Conservation (phyloP, 2,797 vertebrate genomes). For the Pterois miles region DNA sequence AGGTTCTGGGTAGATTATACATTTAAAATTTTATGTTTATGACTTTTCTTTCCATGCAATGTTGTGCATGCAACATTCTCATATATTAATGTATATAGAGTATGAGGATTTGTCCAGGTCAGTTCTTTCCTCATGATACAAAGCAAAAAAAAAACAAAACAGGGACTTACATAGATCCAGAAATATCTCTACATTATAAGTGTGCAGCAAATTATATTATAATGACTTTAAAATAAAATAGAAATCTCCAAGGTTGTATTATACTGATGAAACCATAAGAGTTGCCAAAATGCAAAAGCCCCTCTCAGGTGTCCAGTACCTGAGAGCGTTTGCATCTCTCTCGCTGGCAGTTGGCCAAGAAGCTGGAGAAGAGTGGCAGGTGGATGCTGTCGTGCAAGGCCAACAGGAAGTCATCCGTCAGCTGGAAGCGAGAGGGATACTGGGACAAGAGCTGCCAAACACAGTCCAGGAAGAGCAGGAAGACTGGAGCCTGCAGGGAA, state of each 20-base stretch:
- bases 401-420: conserved; percentile 91
- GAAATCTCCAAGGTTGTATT: background rate
- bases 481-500: conserved; percentile 87
- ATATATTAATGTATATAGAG: background rate
- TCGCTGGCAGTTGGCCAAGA: conserved; percentile 91
- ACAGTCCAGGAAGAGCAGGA: conserved; percentile 94
- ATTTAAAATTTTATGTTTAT: background rate
- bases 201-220: background rate
- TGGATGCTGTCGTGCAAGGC: conserved; percentile 91
- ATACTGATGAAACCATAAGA: background rate
- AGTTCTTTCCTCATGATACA: background rate
- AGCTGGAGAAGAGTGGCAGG: conserved; percentile 89
- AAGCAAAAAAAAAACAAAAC: background rate
- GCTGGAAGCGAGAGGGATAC: conserved; percentile 89
- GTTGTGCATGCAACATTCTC: background rate
- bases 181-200: background rate
- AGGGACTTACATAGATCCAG: background rate
- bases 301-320: conserved; percentile 70
- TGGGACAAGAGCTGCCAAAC: conserved; percentile 93
- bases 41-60: background rate
- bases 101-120: background rate
- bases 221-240: background rate
- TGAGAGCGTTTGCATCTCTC: conserved; percentile 82
- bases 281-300: background rate
- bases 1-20: conserved; percentile 65